Percentiles rank a stretch among this genome's conserved stretches.
Conservation (phyloP, 2,888 invertebrate genomes). For the Pseudococcus longispinus region DNA sequence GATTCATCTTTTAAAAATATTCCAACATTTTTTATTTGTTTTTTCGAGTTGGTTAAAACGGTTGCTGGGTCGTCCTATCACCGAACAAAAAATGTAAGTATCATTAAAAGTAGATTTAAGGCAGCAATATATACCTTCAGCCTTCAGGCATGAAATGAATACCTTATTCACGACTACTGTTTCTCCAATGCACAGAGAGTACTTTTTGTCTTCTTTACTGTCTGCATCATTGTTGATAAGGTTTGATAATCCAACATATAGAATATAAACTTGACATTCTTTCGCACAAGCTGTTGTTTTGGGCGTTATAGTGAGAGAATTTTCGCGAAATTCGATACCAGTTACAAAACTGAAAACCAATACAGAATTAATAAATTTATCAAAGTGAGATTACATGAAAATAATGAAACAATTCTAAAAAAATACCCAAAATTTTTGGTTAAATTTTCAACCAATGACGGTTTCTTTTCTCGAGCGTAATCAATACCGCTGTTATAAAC, state of each 20-base stretch:
- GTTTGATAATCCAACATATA: slow-evolving; percentile 90
- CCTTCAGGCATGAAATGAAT: slow-evolving; percentile 55
- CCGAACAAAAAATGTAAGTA: slow-evolving; percentile 66
- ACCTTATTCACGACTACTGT: slow-evolving; percentile 94
- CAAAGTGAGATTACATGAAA: slow-evolving; percentile 65
- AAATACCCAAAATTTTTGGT: slow-evolving; percentile 88
- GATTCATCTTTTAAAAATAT: slow-evolving; percentile 92
- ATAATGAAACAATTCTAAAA: neutral
- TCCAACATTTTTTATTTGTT: slow-evolving; percentile 93
- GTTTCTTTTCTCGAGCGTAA: slow-evolving; percentile 85
- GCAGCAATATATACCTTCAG: slow-evolving; percentile 75
- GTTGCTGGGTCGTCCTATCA: slow-evolving; percentile 75
- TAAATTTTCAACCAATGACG: slow-evolving; percentile 83
- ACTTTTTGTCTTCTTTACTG: slow-evolving; percentile 87
- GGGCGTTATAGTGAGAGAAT: slow-evolving; percentile 87
- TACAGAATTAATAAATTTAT: neutral
- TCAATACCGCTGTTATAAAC: slow-evolving; percentile 85
- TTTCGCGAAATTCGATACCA: slow-evolving; percentile 98
- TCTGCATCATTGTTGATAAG: slow-evolving; percentile 81
- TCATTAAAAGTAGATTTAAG: neutral
- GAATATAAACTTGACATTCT: slow-evolving; percentile 96
- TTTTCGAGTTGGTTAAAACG: slow-evolving; percentile 89
- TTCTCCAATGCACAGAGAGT: slow-evolving; percentile 95
- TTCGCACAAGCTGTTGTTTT: slow-evolving; percentile 81
- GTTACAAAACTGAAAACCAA: slow-evolving; percentile 77